These are phyloP conservation scores for Zaprionus africanus DNA, from an alignment of 1,140 invertebrate genomes.

Conservation along the genomic window DNA sequence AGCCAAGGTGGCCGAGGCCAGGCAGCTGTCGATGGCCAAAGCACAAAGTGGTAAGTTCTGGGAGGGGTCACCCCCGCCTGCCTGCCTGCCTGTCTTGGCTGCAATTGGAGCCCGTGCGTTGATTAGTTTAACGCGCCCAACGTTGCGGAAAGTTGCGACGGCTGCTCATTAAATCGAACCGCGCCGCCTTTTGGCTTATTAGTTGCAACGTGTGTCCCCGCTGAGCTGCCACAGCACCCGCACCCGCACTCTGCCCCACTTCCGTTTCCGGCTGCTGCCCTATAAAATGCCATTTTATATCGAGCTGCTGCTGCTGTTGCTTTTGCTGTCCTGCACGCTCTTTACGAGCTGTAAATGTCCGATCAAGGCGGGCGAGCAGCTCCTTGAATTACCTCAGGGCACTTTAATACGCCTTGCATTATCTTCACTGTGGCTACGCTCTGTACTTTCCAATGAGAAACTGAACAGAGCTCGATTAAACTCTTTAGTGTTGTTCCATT, in stretches of 20 bases:
- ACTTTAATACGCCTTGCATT: slow-evolving; percentile 21
- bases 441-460: neutral
- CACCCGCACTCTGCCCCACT: neutral
- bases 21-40: slow-evolving; percentile 18
- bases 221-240: slow-evolving; percentile 1
- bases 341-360: slow-evolving; percentile 56
- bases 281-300: slow-evolving; percentile 73
- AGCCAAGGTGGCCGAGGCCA: neutral
- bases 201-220: slow-evolving; percentile 62
- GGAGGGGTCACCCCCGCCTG: neutral
- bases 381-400: neutral
- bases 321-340: slow-evolving; percentile 36
- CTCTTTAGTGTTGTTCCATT: neutral
- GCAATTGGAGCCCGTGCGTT: slow-evolving; percentile 57
- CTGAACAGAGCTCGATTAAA: neutral
- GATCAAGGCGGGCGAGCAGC: slow-evolving; percentile 20
- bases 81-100: neutral
- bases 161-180: slow-evolving; percentile 80
- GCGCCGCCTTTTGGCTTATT: slow-evolving; percentile 68
- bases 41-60: slow-evolving; percentile 11
- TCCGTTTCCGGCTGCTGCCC: slow-evolving; percentile 12
- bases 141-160: slow-evolving; percentile 79
- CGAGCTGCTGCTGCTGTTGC: slow-evolving; percentile 36
- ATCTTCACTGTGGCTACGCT: neutral
- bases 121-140: slow-evolving; percentile 81